phyloP scores from a whole-genome alignment of 2,113 vertebrate genomes.

The Festucalex cinctus region DNA sequence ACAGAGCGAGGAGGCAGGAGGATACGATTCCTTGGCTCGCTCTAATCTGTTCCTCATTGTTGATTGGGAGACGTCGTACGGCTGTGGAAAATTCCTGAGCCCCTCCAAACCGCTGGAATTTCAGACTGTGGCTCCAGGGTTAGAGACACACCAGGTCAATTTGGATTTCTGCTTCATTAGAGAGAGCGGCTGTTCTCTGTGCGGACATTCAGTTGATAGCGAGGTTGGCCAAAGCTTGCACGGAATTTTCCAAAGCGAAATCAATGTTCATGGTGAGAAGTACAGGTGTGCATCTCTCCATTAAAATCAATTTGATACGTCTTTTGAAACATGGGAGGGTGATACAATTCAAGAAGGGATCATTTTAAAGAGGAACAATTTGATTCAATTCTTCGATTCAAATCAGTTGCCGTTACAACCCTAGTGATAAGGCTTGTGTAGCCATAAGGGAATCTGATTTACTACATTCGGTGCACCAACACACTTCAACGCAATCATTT shows the following conservation, averaged over 20 bases:
- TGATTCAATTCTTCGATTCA: too few relatives aligned
- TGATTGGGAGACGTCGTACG: conserved; percentile 69
- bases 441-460: too few relatives aligned
- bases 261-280: conserved; percentile 12
- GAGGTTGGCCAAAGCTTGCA: conserved; percentile 41
- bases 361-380: too few relatives aligned
- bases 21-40: conserved; percentile 58
- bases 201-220: conserved; percentile 33
- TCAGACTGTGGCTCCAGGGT: conserved; percentile 72
- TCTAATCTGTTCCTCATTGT: conserved; percentile 71
- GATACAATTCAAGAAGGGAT: too few relatives aligned
- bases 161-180: conserved; percentile 63
- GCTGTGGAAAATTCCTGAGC: conserved; percentile 72
- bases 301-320: too few relatives aligned
- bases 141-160: conserved; percentile 67
- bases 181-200: conserved; percentile 47
- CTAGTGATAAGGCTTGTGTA: too few relatives aligned
- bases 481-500: too few relatives aligned
- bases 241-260: conserved; percentile 1
- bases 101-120: conserved; percentile 75
- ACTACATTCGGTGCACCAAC: too few relatives aligned
- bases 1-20: conserved; percentile 55
- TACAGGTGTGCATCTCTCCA: too few relatives aligned
- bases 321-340: too few relatives aligned
- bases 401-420: too few relatives aligned